These are phyloP conservation scores for Panagrolaimus sp. DNA, from an alignment of 1,140 invertebrate species.

Conservation along the genomic window DNA sequence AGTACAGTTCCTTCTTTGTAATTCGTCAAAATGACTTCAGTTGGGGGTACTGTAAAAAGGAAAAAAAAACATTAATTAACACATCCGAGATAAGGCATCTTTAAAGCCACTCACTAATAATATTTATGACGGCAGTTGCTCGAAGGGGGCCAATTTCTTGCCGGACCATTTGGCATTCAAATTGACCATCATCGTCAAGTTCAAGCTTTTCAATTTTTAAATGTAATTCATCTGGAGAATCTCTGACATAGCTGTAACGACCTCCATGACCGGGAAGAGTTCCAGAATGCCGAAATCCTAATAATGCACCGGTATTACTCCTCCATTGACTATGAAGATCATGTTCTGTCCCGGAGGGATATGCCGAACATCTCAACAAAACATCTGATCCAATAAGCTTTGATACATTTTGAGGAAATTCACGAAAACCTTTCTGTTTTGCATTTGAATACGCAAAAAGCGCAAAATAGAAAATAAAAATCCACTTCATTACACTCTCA, in stretches of 20 bases:
- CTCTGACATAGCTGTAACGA: slow-evolving; percentile 40
- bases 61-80: not conserved
- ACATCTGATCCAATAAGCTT: slow-evolving; percentile 31
- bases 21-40: slow-evolving; percentile 33
- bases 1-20: slow-evolving; percentile 35
- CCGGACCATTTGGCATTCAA: slow-evolving; percentile 44
- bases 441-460: slow-evolving; percentile 9
- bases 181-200: slow-evolving; percentile 39
- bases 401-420: slow-evolving; percentile 36
- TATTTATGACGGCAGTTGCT: slow-evolving; percentile 34
- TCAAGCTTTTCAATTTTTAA: slow-evolving; percentile 39
- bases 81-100: not conserved
- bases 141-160: slow-evolving; percentile 26
- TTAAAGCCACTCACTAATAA: slow-evolving; percentile 33
- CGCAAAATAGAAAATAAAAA: not conserved
- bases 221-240: slow-evolving; percentile 38
- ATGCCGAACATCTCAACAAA: slow-evolving; percentile 30
- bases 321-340: slow-evolving; percentile 41
- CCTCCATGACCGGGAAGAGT: slow-evolving; percentile 38
- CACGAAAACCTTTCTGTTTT: slow-evolving; percentile 24
- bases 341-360: slow-evolving; percentile 19
- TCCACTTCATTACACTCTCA: slow-evolving; percentile 8
- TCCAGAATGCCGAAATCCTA: slow-evolving; percentile 28
- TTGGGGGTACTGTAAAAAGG: slow-evolving; percentile 39
- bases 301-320: slow-evolving; percentile 31